Evolutionary conservation across 2,113 vertebrate genomes (phyloP), one percentile per base, ranked within the genome.

Genomic region (Salvator merianae): DNA sequence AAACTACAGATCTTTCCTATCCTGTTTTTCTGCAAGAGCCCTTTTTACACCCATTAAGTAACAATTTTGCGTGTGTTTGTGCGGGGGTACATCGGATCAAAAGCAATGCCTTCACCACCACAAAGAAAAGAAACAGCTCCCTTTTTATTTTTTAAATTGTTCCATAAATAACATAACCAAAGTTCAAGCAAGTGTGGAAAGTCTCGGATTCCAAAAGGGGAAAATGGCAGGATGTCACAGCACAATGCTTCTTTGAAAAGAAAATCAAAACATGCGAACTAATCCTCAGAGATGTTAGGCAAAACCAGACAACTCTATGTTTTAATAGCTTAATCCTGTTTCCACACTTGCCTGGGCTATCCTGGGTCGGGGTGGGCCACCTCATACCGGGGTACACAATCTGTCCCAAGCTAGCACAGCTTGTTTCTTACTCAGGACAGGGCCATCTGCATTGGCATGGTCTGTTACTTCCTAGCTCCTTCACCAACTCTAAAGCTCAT

Each of bases 31-130:
- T 53, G 14, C 30, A 18, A 28, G 22, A 26, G 9, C 10, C 13
- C 10, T 77, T 62, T 77, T 62, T 34, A 10, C 75, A 77, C 75
- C n/a, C n/a, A n/a, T 53, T 55, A 50, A 34, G 32, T 34, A 20
- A 24, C 36, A 20, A 55, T 24, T 18, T 36, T 36, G 30, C 9
- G 55, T 76, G 26, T 28, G 2, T 66, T 66, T n/a, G n/a, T n/a
- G n/a, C n/a, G n/a, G n/a, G n/a, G n/a, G 69, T 16, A 75, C 8
- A 24, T 12, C 53, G 36, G 79, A 62, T 84, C 43, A 81, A 90
- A 65, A 65, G 30, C 28, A 65, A 65, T 28, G 13, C 68, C 13
- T 34, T 69, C 16, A 34, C 68, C 18, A 59, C 55, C 55, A 20
- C 55, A 16, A 59, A 59, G 20, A 59, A 59, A 16, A 59, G 12